phyloP scores from a whole-genome alignment of 2,888 invertebrate species.

The Steinernema carpocapsae region DNA sequence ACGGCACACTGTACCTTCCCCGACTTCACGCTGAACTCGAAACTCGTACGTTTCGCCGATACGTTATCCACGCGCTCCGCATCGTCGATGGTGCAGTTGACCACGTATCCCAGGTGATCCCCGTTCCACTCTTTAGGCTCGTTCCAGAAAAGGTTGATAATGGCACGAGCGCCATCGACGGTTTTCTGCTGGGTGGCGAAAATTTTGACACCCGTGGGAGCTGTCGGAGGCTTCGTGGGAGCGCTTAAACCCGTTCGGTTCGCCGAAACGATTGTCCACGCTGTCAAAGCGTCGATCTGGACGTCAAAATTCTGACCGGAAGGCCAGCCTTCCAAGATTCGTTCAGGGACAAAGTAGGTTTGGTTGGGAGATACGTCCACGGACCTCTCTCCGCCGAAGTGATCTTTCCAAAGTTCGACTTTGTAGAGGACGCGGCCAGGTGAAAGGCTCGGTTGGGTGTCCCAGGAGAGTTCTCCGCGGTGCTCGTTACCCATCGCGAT shows the following conservation, averaged over 20 bases:
- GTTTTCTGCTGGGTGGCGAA: conserved; percentile 67
- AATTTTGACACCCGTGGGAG: conserved; percentile 57
- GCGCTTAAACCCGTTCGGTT: conserved; percentile 61
- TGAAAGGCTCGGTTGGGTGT: conserved; percentile 45
- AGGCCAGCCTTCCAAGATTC: conserved; percentile 58
- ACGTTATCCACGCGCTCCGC: conserved; percentile 44
- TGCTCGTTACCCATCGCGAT: neutral
- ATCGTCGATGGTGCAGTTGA: conserved; percentile 59
- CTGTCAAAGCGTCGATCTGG: conserved; percentile 57
- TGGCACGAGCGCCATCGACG: conserved; percentile 66
- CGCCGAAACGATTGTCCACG: conserved; percentile 55
- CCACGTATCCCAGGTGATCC: conserved; percentile 58
- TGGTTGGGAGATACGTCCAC: conserved; percentile 51
- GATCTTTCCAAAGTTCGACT: conserved; percentile 47
- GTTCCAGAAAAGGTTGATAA: conserved; percentile 67
- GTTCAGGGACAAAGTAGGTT: conserved; percentile 51
- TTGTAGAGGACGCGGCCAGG: conserved; percentile 52
- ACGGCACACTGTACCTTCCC: conserved; percentile 65
- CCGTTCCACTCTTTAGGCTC: conserved; percentile 67
- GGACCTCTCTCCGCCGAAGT: conserved; percentile 48
- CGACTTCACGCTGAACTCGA: conserved; percentile 65
- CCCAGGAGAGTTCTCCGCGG: conserved; percentile 51
- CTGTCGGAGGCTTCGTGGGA: conserved; percentile 65
- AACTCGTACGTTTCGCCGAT: conserved; percentile 54
- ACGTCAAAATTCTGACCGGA: conserved; percentile 66